Evolutionary conservation across 2,113 vertebrate genomes (phyloP).

Genomic region (Pandion haliaetus): DNA sequence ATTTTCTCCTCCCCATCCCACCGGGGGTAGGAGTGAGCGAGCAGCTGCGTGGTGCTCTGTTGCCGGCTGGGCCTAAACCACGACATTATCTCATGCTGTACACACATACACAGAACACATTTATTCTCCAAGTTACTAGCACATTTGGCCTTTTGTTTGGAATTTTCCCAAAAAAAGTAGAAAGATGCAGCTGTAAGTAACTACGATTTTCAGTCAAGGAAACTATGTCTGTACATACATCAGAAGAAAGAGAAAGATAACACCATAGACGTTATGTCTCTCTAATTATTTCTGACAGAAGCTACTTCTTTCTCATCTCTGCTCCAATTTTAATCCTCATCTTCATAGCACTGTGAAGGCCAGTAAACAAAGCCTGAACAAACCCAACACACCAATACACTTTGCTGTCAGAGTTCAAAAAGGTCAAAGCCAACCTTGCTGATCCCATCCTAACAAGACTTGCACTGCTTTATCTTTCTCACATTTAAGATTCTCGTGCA

Average conservation of each 20-base stretch:
- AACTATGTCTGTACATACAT: background rate
- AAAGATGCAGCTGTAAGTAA: background rate
- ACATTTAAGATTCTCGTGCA: background rate
- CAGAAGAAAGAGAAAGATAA: background rate
- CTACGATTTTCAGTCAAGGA: background rate
- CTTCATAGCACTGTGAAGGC: background rate
- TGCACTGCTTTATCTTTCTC: background rate
- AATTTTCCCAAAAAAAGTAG: background rate
- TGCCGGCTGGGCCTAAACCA: no score
- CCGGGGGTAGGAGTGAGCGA: no score
- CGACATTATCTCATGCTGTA: background rate
- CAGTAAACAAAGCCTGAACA: background rate
- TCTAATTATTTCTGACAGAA: background rate
- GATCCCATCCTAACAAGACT: background rate
- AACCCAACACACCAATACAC: background rate
- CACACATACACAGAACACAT: background rate
- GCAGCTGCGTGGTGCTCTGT: no score
- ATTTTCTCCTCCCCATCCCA: no score
- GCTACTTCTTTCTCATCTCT: background rate
- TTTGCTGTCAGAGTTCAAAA: background rate
- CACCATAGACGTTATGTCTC: background rate
- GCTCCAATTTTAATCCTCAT: background rate
- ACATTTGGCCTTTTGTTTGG: background rate
- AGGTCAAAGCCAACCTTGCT: background rate
- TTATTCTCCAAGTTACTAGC: background rate